These are phyloP conservation scores for Ichneumoninae sp. DNA, from an alignment of 2,888 invertebrate species.

Conservation along the genomic window DNA sequence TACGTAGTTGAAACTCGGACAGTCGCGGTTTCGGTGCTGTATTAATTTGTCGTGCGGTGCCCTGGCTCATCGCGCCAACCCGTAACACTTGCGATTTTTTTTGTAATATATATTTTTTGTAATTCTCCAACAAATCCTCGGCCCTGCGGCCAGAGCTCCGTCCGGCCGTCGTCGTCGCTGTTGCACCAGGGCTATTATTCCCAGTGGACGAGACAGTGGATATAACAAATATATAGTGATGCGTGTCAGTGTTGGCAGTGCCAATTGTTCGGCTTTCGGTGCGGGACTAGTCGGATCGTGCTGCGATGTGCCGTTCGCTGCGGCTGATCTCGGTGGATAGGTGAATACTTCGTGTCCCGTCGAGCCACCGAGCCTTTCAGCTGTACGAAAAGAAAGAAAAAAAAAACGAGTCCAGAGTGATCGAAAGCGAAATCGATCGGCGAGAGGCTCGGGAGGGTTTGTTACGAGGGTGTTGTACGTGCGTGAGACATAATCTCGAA, in stretches of 20 bases:
- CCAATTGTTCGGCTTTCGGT: slow-evolving; percentile 69
- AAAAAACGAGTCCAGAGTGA: not conserved
- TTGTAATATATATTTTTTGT: too few species aligned
- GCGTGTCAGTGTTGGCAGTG: slow-evolving; percentile 65
- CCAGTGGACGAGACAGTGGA: slow-evolving; percentile 32
- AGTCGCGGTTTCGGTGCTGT: too few species aligned
- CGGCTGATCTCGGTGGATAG: slow-evolving; percentile 20
- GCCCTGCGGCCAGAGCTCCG: not conserved
- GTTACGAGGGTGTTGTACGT: slow-evolving; percentile 47
- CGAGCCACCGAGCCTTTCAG: not conserved
- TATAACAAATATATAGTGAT: slow-evolving; percentile 64
- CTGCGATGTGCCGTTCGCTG: slow-evolving; percentile 11
- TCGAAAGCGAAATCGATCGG: slow-evolving; percentile 20
- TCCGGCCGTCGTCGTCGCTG: slow-evolving; percentile 4
- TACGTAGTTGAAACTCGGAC: not conserved
- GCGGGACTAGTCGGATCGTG: slow-evolving; percentile 51
- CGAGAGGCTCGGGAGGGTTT: slow-evolving; percentile 12
- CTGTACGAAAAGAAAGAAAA: not conserved
- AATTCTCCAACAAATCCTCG: not conserved
- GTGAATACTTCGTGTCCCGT: slow-evolving; percentile 2
- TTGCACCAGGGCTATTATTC: slow-evolving; percentile 36
- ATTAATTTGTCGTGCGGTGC: slow-evolving; percentile 9
- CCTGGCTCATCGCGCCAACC: not conserved
- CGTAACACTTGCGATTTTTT: not conserved
- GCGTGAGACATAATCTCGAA: slow-evolving; percentile 39